phyloP scores from a whole-genome alignment of 2,113 vertebrate genomes.

The Xyrauchen texanus region DNA sequence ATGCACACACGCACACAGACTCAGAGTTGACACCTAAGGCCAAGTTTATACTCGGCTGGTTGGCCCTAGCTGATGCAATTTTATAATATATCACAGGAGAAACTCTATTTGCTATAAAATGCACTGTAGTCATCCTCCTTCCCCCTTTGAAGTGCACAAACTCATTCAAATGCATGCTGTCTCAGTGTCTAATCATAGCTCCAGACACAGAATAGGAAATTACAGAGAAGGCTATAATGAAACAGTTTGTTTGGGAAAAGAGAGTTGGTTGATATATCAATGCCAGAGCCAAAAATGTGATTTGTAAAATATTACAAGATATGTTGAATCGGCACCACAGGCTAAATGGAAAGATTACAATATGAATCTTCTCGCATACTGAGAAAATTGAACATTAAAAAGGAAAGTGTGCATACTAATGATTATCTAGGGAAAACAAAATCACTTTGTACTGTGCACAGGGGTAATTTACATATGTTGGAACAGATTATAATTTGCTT shows the following conservation, averaged over 20 bases:
- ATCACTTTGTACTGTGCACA: conserved; percentile 32
- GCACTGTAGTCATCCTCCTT: background rate
- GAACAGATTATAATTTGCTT: conserved; percentile 55
- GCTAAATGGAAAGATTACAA: conserved; percentile 7
- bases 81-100: background rate
- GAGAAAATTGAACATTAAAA: conserved; percentile 19
- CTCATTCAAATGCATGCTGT: background rate
- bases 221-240: background rate
- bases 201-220: background rate
- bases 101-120: conserved; percentile 4
- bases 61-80: background rate
- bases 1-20: background rate
- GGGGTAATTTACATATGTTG: conserved; percentile 58
- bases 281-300: background rate
- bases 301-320: conserved; percentile 21
- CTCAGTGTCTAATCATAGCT: conserved; percentile 5
- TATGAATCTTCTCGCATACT: background rate
- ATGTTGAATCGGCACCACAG: background rate
- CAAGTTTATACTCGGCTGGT: conserved; percentile 9
- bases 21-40: background rate
- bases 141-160: background rate
- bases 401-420: conserved; percentile 35
- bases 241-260: background rate
- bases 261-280: background rate
- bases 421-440: conserved; percentile 46